phyloP scores from a whole-genome alignment of 2,888 invertebrate genomes.

The Caenorhabditis becei region DNA sequence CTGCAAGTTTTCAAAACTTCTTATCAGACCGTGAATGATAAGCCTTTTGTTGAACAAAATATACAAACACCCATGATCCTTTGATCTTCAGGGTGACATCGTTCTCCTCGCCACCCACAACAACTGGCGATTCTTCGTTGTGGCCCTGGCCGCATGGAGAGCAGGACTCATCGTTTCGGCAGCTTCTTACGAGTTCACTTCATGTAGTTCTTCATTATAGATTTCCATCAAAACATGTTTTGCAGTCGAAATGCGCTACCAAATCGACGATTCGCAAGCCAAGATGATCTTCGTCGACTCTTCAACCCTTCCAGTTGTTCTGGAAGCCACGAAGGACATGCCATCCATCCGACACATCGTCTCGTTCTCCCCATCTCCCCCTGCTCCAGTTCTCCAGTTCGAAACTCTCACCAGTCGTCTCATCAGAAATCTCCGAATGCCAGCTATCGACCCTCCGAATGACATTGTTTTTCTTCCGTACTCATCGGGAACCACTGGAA shows the following conservation, averaged over 20 bases:
- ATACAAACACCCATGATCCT: neutral
- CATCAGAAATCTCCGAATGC: conserved; percentile 37
- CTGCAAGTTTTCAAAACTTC: too few species aligned
- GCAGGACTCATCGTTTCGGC: conserved; percentile 64
- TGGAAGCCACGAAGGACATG: conserved; percentile 22
- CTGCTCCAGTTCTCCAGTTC: conserved; percentile 14
- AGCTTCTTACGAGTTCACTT: conserved; percentile 61
- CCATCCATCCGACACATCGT: conserved; percentile 3
- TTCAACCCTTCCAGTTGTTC: conserved; percentile 17
- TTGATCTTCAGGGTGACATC: conserved; percentile 65
- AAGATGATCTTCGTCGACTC: conserved; percentile 48
- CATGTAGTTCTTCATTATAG: conserved; percentile 21
- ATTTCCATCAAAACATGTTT: neutral
- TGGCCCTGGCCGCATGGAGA: conserved; percentile 59
- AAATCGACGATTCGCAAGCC: conserved; percentile 58
- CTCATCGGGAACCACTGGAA: conserved; percentile 75
- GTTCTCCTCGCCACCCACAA: conserved; percentile 53
- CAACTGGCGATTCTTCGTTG: conserved; percentile 55
- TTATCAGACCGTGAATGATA: too few species aligned
- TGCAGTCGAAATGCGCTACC: conserved; percentile 62
- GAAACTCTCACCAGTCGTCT: conserved; percentile 3
- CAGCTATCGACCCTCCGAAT: conserved; percentile 56
- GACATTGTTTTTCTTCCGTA: conserved; percentile 73
- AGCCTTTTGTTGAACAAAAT: too few species aligned
- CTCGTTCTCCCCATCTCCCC: conserved; percentile 24